Conservation (phyloP, 1,140 invertebrate genomes). For the Bombus haemorrhoidalis region DNA sequence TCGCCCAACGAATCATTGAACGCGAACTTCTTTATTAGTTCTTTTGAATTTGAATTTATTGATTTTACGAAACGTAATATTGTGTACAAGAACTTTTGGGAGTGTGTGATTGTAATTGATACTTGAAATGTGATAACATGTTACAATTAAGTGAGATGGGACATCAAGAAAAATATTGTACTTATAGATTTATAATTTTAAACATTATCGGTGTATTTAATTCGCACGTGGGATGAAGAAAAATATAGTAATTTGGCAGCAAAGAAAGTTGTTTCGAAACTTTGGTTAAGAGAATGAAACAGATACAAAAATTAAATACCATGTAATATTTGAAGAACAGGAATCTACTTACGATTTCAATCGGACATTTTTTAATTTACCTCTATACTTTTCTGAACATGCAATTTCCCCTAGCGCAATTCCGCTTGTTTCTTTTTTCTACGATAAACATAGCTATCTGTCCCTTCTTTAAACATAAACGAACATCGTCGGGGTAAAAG, state of each 20-base stretch:
- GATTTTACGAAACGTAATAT: not conserved
- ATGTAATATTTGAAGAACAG: not conserved
- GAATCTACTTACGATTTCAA: not conserved
- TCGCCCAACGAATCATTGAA: constrained; percentile 20
- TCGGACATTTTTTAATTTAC: not conserved
- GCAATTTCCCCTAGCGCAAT: not conserved
- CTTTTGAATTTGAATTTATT: not conserved
- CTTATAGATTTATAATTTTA: not conserved
- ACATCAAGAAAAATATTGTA: too few species aligned
- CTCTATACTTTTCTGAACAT: not conserved
- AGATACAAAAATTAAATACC: not conserved
- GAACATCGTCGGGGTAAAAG: not conserved
- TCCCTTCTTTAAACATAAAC: not conserved
- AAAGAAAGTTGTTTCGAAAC: not conserved
- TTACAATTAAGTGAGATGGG: not conserved
- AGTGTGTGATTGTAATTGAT: not conserved
- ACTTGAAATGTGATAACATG: not conserved
- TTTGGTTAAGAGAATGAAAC: not conserved
- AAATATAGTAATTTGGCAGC: not conserved
- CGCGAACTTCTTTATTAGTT: not conserved
- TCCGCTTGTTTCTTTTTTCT: too few species aligned
- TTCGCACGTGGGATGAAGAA: too few species aligned
- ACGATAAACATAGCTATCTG: not conserved
- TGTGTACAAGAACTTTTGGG: not conserved
- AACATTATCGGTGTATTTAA: not conserved